These are phyloP conservation scores for Xyrichtys novacula DNA, from an alignment of 2,797 vertebrate genomes.

Conservation along the genomic window DNA sequence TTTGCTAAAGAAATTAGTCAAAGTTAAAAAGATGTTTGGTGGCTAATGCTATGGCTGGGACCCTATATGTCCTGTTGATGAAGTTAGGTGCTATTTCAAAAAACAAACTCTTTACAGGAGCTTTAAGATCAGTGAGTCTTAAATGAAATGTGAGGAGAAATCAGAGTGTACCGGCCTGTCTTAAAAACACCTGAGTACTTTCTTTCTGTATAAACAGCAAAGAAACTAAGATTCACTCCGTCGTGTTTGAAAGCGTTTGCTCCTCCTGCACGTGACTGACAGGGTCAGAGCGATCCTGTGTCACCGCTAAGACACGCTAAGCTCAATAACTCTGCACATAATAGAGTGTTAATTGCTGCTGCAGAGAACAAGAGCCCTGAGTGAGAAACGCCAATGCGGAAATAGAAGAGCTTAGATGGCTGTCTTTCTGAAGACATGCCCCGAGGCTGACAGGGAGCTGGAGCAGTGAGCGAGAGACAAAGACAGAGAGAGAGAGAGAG, in stretches of 20 bases:
- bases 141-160: constrained; percentile 14
- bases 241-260: constrained; percentile 5
- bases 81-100: too few species aligned
- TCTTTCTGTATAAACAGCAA: neutral
- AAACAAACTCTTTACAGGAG: too few species aligned
- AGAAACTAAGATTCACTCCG: neutral
- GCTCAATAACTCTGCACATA: constrained; percentile 67
- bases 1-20: too few species aligned
- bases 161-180: too few species aligned
- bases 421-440: constrained; percentile 70
- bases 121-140: too few species aligned
- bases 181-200: too few species aligned
- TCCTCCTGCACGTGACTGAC: constrained; percentile 39
- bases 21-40: too few species aligned
- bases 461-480: constrained; percentile 48
- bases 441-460: constrained; percentile 57
- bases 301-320: constrained; percentile 64
- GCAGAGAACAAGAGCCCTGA: constrained; percentile 63
- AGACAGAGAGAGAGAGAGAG: neutral
- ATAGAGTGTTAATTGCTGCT: constrained; percentile 70
- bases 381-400: constrained; percentile 59
- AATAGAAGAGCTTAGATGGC: constrained; percentile 63
- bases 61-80: too few species aligned
- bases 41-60: too few species aligned
- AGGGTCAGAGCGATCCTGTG: constrained; percentile 54